Base-by-base conservation (phyloP, 2,797 vertebrate genomes). In the Poecilia wingei region DNA sequence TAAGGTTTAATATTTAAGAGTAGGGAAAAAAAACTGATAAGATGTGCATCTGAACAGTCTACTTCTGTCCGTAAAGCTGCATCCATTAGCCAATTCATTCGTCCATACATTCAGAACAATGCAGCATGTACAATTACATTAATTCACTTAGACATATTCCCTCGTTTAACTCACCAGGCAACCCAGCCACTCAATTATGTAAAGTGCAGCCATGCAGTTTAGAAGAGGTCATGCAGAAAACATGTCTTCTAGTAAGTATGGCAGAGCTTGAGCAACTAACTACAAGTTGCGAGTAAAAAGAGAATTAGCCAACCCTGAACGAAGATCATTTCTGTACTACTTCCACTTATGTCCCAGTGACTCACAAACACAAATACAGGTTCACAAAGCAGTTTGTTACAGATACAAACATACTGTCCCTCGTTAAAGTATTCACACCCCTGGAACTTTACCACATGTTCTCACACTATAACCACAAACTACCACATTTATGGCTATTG, bases 171-270 rank as follows among this genome's bases (percentile, higher is more conserved):
- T 20, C 47, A 76, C 33, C n/a, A 66, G 36, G 74, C 59, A 77
- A 10, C 64, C 55, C n/a, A 72, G 70, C 51, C 12, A 81, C 53
- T 69, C 47, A 81, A 88, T 86, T 83, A 88, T 76, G 66, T 83
- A 85, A 88, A 84, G 83, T 72, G 31, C 75, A 83, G 41, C 72
- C 72, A 51, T 78, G 73, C 43, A 75, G 20, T 43, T 78, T 75
- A 45, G 12, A 66, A 14, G 13, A 69, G 45, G 36, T 61, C 4
- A 66, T 39, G 51, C 39, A 71, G 43, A 76, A 82, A 79, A 76
- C n/a, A 61, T 2, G 13, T 28, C 57, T 22, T 77, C 14, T 64
- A 43, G 16, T 64, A 80, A 49, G 71, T 45, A n/a, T 10, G 39
- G 51, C 16, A 33, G 28, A 41, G 33, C 74, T 64, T 79, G 22